Evolutionary conservation across 2,797 vertebrate genomes (phyloP).

Genomic region (Tarsius wallacei): DNA sequence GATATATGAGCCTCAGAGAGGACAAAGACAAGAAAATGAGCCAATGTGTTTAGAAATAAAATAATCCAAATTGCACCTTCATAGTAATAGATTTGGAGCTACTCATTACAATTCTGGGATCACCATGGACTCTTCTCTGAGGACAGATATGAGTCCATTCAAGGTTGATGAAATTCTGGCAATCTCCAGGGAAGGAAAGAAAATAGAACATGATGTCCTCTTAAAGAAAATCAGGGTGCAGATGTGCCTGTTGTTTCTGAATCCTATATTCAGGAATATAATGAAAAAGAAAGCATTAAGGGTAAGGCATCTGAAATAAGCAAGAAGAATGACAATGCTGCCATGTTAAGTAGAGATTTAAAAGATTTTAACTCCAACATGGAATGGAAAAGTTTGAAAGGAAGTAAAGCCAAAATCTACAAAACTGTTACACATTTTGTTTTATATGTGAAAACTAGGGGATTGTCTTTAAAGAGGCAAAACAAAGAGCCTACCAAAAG

Average conservation of each 20-base stretch:
- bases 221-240: neutral
- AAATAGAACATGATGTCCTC: neutral
- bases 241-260: neutral
- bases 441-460: neutral
- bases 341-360: neutral
- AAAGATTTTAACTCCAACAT: neutral
- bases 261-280: neutral
- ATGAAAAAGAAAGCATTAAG: neutral
- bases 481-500: neutral
- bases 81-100: neutral
- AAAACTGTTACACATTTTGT: neutral
- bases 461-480: neutral
- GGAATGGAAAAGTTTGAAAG: neutral
- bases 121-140: neutral
- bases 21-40: constrained; percentile 17
- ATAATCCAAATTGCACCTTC: neutral
- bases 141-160: neutral
- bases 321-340: neutral
- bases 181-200: neutral
- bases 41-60: neutral
- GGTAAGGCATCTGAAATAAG: neutral
- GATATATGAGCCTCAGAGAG: neutral
- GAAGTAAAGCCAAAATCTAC: neutral
- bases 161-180: neutral
- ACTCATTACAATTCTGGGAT: neutral